phyloP scores from a whole-genome alignment of 2,797 vertebrate genomes.

The Echeneis naucrates region DNA sequence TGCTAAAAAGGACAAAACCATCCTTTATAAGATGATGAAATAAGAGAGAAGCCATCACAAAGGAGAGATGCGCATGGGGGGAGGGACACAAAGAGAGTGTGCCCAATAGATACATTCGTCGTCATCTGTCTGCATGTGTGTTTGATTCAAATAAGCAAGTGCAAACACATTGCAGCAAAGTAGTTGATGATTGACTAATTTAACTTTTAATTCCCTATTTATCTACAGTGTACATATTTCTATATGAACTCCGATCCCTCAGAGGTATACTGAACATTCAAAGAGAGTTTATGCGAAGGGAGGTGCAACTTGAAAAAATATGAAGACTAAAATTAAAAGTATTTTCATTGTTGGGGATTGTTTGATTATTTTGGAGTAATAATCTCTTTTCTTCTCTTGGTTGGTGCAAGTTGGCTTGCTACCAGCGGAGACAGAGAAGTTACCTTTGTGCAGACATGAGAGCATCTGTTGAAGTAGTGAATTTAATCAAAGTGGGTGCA shows the following conservation, averaged over 20 bases:
- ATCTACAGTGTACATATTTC: neutral
- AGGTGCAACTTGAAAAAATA: neutral
- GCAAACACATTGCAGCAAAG: neutral
- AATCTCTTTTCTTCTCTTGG: neutral
- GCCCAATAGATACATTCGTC: slow-evolving; percentile 29
- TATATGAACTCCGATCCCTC: neutral
- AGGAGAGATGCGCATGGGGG: slow-evolving; percentile 4
- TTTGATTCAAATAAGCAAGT: neutral
- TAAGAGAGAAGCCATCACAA: slow-evolving; percentile 23
- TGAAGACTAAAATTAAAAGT: neutral
- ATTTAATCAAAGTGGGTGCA: too few relatives aligned
- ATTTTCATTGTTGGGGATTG: neutral
- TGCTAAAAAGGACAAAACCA: slow-evolving; percentile 40
- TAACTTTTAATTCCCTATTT: slow-evolving; percentile 13
- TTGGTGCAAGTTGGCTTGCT: neutral
- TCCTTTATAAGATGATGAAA: slow-evolving; percentile 33
- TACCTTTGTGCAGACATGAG: too few relatives aligned
- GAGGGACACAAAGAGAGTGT: slow-evolving; percentile 3
- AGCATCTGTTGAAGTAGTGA: too few relatives aligned
- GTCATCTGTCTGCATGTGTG: slow-evolving; percentile 2
- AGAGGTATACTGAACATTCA: slow-evolving; percentile 9
- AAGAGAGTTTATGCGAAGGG: slow-evolving; percentile 1
- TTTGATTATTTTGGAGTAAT: neutral
- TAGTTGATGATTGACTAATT: slow-evolving; percentile 32
- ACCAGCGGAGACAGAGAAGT: neutral